phyloP scores from a whole-genome alignment of 2,113 vertebrate genomes.

The Tinamus guttatus region DNA sequence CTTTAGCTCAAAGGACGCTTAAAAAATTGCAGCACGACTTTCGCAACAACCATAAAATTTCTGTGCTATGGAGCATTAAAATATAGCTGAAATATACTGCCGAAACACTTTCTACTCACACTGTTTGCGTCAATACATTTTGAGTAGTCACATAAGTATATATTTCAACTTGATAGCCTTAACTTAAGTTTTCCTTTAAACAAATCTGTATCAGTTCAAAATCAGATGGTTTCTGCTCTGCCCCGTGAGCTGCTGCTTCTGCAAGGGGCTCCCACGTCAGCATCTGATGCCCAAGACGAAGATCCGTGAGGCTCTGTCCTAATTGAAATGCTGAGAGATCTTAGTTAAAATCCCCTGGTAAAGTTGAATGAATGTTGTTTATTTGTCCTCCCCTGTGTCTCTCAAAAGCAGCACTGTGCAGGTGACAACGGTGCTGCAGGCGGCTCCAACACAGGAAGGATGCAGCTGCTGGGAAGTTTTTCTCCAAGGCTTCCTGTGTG shows the following conservation, averaged over 20 bases:
- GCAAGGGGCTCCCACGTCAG: rapidly evolving
- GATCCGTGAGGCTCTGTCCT: not conserved
- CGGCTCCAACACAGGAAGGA: not conserved
- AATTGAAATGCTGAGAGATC: not conserved
- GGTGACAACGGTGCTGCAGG: not conserved
- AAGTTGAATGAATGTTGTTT: rapidly evolving
- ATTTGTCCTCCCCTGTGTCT: not conserved
- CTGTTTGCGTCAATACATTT: not conserved
- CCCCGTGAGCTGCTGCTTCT: rapidly evolving
- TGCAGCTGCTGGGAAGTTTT: not conserved
- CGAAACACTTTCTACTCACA: not conserved
- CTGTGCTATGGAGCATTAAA: not conserved
- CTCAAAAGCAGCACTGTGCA: not conserved
- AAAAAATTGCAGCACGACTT: not conserved
- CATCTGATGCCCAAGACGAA: rapidly evolving
- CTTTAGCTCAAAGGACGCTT: not conserved
- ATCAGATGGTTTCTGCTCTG: not conserved
- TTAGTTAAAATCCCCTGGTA: not conserved
- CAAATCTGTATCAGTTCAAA: not conserved
- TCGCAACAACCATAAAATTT: not conserved
- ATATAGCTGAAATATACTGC: not conserved
- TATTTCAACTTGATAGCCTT: not conserved
- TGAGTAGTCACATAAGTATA: not conserved
- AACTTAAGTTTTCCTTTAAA: not conserved
- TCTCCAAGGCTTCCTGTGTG: not conserved